These are phyloP conservation scores for Brachynemurus nebulosus DNA, from an alignment of 2,888 invertebrate species.

Conservation along the genomic window DNA sequence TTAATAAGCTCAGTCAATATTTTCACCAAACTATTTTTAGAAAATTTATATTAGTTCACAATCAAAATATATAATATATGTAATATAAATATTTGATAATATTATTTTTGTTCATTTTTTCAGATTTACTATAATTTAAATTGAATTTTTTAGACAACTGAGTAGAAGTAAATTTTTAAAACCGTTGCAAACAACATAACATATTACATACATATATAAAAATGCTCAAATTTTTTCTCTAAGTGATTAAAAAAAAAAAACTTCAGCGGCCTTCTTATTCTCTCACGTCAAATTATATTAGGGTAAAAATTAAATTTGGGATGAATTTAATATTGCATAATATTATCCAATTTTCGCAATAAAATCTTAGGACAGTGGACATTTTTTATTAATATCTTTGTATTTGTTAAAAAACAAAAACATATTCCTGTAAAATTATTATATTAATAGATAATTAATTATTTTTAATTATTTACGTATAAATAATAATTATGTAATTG, in stretches of 20 bases:
- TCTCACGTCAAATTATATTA: conserved; percentile 2
- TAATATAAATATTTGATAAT: too few relatives aligned
- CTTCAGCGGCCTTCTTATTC: not conserved
- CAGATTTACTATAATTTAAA: too few relatives aligned
- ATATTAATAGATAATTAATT: conserved; percentile 1
- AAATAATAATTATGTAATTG: conserved; percentile 1
- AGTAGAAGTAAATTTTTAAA: too few relatives aligned
- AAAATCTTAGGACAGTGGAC: not conserved
- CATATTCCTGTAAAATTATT: not conserved
- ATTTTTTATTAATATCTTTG: not conserved
- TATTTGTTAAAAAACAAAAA: conserved; percentile 6
- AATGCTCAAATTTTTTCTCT: conserved; percentile 1
- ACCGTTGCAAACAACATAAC: too few relatives aligned
- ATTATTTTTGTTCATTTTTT: too few relatives aligned
- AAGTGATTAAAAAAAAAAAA: conserved; percentile 1
- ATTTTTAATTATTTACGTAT: conserved; percentile 2
- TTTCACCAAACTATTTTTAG: too few relatives aligned
- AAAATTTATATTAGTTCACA: too few relatives aligned
- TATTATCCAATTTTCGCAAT: conserved; percentile 1
- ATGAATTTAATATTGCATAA: not conserved
- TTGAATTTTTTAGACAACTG: too few relatives aligned
- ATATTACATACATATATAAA: too few relatives aligned
- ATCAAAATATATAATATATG: too few relatives aligned
- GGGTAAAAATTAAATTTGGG: not conserved
- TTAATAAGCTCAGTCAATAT: too few relatives aligned